These are phyloP conservation scores for Armadillidium nasatum DNA, from an alignment of 1,140 invertebrate genomes.

Conservation along the genomic window DNA sequence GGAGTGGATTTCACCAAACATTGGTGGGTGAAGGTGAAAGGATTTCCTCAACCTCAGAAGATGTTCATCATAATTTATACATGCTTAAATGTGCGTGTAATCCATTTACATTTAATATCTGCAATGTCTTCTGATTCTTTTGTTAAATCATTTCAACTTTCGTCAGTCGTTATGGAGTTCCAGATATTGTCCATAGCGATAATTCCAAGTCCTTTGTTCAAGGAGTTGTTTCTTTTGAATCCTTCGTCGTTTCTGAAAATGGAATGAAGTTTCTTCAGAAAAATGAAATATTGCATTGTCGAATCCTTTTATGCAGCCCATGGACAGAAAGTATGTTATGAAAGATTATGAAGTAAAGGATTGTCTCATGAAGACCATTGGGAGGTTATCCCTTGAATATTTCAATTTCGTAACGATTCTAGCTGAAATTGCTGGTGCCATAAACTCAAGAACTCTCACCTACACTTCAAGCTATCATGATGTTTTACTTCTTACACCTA, in stretches of 20 bases:
- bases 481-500: neutral
- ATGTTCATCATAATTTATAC: conserved; percentile 24
- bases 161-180: neutral
- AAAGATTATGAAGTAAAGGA: conserved; percentile 14
- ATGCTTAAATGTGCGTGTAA: conserved; percentile 12
- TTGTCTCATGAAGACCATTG: conserved; percentile 24
- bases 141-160: conserved; percentile 4
- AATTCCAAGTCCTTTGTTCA: neutral
- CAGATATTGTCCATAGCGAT: conserved; percentile 1
- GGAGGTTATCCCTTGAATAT: conserved; percentile 3
- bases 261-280: neutral
- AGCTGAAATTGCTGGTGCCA: neutral
- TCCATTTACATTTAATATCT: conserved; percentile 16
- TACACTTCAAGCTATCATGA: neutral
- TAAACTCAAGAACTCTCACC: conserved; percentile 21
- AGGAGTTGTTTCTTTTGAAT: neutral
- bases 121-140: conserved; percentile 5
- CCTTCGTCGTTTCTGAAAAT: neutral
- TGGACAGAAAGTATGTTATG: neutral
- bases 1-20: conserved; percentile 18
- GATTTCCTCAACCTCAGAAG: neutral
- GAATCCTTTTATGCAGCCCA: neutral
- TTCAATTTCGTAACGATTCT: conserved; percentile 16
- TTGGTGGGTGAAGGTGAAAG: conserved; percentile 1
- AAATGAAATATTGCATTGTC: neutral